Conservation (phyloP, 2,888 invertebrate genomes). For the Cylindroiulus punctatus region DNA sequence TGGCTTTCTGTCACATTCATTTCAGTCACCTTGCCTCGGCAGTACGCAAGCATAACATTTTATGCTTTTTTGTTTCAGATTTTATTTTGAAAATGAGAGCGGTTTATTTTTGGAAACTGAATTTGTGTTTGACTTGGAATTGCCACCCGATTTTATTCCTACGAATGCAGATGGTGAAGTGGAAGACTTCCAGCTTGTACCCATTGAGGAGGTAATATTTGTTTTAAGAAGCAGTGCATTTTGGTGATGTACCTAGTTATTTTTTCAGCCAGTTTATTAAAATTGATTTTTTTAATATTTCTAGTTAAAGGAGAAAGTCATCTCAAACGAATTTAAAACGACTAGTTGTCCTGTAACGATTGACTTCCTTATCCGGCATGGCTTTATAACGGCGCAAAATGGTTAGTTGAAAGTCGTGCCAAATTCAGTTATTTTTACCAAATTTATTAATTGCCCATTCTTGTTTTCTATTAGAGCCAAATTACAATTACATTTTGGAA, state of each 20-base stretch:
- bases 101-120: constrained; percentile 95
- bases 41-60: background rate
- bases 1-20: background rate
- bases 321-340: constrained; percentile 88
- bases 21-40: background rate
- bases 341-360: constrained; percentile 91
- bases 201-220: constrained; percentile 74
- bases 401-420: background rate
- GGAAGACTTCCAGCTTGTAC: constrained; percentile 85
- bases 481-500: constrained; percentile 85
- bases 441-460: background rate
- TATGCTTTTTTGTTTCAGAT: constrained; percentile 68
- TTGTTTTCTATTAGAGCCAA: constrained; percentile 76
- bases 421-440: background rate
- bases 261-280: background rate
- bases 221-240: constrained; percentile 51
- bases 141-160: constrained; percentile 90
- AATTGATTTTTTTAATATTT: constrained; percentile 45
- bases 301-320: constrained; percentile 74
- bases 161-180: constrained; percentile 94
- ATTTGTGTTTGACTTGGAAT: constrained; percentile 90
- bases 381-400: constrained; percentile 74
- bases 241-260: background rate
- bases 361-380: constrained; percentile 92
- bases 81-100: constrained; percentile 91